These are phyloP conservation scores for Manis javanica DNA, from an alignment of 2,797 vertebrate genomes.

Conservation along the genomic window DNA sequence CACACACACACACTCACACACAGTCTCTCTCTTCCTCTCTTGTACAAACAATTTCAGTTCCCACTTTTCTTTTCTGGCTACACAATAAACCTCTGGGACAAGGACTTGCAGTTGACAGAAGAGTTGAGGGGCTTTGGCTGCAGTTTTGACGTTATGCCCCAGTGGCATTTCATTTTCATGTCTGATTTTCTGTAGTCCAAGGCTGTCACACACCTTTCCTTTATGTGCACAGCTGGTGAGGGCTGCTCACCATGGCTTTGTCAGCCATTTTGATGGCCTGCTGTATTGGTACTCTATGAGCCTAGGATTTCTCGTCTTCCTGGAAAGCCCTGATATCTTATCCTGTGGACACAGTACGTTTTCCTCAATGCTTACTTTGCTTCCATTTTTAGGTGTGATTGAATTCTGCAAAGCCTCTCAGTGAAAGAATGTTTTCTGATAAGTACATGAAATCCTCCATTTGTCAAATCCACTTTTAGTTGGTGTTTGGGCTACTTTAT, in stretches of 20 bases:
- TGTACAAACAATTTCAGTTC: neutral
- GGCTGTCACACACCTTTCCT: neutral
- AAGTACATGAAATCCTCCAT: conserved; percentile 55
- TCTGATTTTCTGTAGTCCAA: conserved; percentile 16
- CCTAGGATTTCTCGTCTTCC: conserved; percentile 30
- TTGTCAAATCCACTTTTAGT: conserved; percentile 46
- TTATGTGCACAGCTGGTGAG: neutral
- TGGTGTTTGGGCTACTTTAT: conserved; percentile 18
- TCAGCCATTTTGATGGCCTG: neutral
- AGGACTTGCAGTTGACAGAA: neutral
- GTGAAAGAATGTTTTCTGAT: conserved; percentile 66
- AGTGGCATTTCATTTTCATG: neutral
- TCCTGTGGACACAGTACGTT: conserved; percentile 31
- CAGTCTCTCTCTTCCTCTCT: neutral
- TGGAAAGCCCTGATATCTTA: conserved; percentile 42
- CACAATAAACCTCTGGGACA: neutral
- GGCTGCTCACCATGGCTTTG: neutral
- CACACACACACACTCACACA: neutral
- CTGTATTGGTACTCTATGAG: neutral
- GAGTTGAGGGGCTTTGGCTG: neutral
- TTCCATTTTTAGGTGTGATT: conserved; percentile 69
- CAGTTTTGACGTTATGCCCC: neutral
- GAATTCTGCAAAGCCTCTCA: conserved; percentile 61
- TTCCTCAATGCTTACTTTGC: conserved; percentile 54
- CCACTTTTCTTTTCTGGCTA: neutral